Conservation (phyloP, 2,797 vertebrate genomes). For the Sparus aurata region DNA sequence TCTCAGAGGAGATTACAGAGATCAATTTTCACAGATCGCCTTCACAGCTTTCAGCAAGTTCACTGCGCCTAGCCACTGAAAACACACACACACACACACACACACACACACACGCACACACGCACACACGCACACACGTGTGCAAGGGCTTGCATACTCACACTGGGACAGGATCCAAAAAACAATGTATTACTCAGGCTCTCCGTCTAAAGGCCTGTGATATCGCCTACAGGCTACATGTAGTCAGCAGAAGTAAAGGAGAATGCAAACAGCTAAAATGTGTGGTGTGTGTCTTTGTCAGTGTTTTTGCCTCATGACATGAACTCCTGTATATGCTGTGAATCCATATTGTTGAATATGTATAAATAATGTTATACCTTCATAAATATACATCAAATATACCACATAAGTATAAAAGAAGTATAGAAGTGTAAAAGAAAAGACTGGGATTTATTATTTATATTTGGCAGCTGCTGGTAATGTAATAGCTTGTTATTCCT, state of each 20-base stretch:
- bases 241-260: constrained; percentile 18
- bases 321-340: neutral
- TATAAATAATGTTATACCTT: neutral
- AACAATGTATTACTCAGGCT: constrained; percentile 48
- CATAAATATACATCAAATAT: neutral
- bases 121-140: constrained; percentile 11
- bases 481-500: constrained; percentile 27
- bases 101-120: neutral
- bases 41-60: constrained; percentile 59
- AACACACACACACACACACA: constrained; percentile 30
- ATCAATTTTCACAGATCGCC: constrained; percentile 79
- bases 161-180: constrained; percentile 36
- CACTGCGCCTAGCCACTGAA: constrained; percentile 26
- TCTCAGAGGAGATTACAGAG: constrained; percentile 63
- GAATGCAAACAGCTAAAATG: constrained; percentile 23
- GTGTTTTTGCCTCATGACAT: neutral
- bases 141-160: constrained; percentile 17
- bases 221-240: constrained; percentile 36
- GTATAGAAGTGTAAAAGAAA: neutral
- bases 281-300: neutral
- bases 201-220: constrained; percentile 37
- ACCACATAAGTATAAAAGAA: neutral
- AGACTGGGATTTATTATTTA: constrained; percentile 11
- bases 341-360: constrained; percentile 1
- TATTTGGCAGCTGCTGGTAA: constrained; percentile 21